These are phyloP conservation scores for Molossus molossus DNA, from an alignment of 2,797 vertebrate genomes.

Conservation along the genomic window DNA sequence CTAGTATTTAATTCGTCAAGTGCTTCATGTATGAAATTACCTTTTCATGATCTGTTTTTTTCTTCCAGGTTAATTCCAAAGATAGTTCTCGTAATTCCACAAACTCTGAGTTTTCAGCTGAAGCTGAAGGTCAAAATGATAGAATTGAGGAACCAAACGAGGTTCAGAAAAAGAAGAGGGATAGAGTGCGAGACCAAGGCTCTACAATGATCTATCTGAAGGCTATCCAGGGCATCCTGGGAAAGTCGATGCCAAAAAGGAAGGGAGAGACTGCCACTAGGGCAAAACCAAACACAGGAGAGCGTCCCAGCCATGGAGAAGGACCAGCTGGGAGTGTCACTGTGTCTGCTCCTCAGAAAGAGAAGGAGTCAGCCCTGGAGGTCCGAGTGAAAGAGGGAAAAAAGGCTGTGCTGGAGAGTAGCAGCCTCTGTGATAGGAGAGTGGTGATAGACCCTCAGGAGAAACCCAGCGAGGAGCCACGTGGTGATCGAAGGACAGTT, in stretches of 20 bases:
- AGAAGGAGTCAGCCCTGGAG: background rate
- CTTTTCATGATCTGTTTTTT: slow-evolving; percentile 36
- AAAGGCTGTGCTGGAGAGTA: background rate
- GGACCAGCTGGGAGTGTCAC: background rate
- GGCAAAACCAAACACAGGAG: slow-evolving; percentile 19
- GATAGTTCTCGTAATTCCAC: slow-evolving; percentile 58
- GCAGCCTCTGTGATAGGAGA: slow-evolving; percentile 24
- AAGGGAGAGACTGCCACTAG: slow-evolving; percentile 9
- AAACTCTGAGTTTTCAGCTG: slow-evolving; percentile 74
- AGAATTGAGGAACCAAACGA: slow-evolving; percentile 61
- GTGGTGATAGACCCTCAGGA: slow-evolving; percentile 59
- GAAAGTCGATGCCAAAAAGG: slow-evolving; percentile 72
- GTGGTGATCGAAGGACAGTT: slow-evolving; percentile 36
- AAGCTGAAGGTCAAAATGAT: slow-evolving; percentile 65
- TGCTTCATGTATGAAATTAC: background rate
- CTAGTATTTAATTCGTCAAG: background rate
- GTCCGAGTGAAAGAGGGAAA: background rate
- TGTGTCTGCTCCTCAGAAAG: background rate
- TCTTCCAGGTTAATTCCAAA: slow-evolving; percentile 81
- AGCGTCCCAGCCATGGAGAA: background rate
- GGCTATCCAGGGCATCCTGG: slow-evolving; percentile 82
- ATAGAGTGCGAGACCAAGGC: slow-evolving; percentile 65
- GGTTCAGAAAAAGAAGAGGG: slow-evolving; percentile 74
- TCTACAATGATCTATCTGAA: slow-evolving; percentile 77
- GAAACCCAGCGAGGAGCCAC: background rate